phyloP scores from a whole-genome alignment of 2,888 invertebrate genomes.

The Ptilodon capucinus region DNA sequence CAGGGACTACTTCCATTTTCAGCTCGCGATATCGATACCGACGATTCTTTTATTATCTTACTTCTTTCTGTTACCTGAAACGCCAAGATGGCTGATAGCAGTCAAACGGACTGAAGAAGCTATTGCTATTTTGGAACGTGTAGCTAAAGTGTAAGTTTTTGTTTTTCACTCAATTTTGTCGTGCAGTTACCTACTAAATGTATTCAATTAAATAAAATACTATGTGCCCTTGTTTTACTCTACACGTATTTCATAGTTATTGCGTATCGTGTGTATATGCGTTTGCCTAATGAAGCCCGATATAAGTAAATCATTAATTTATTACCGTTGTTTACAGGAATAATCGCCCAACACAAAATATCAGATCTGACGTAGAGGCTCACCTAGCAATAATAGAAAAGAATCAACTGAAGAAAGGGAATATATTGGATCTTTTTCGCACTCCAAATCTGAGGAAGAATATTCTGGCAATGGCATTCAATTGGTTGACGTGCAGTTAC shows the following conservation, averaged over 20 bases:
- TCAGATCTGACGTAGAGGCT: conserved; percentile 65
- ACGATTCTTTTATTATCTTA: conserved; percentile 83
- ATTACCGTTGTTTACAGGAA: conserved; percentile 60
- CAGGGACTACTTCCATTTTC: conserved; percentile 85
- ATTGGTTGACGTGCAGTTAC: conserved; percentile 92
- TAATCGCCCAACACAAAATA: conserved; percentile 69
- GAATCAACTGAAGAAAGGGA: conserved; percentile 72
- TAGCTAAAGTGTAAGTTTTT: conserved; percentile 81
- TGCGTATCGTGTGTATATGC: no score
- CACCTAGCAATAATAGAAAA: conserved; percentile 53
- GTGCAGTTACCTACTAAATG: no score
- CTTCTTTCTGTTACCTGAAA: conserved; percentile 88
- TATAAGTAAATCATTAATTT: background rate
- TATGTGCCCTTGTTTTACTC: no score
- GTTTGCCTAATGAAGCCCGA: no score
- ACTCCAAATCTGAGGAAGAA: conserved; percentile 88
- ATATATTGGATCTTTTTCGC: conserved; percentile 85
- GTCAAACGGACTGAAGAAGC: conserved; percentile 86
- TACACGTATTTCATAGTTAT: no score
- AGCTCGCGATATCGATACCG: conserved; percentile 85
- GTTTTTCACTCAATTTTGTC: no score
- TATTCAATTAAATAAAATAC: no score
- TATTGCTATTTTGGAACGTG: conserved; percentile 83
- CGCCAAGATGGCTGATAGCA: conserved; percentile 90
- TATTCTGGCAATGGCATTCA: conserved; percentile 87